Evolutionary conservation across 2,888 invertebrate species (phyloP), one percentile per base, ranked within the genome.

Genomic region (Ormyrus pomaceus): DNA sequence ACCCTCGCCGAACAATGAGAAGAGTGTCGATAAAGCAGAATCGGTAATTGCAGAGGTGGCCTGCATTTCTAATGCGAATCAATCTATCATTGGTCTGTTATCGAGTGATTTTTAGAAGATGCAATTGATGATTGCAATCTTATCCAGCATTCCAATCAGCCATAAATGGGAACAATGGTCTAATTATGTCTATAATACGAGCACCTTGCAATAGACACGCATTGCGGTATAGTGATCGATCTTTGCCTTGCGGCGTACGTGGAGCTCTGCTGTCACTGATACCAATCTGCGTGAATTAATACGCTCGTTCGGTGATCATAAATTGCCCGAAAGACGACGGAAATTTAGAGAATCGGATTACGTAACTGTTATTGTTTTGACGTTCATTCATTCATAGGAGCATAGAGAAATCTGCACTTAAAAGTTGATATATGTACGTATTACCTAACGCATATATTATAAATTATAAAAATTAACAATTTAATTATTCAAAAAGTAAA

Each of bases 221-320:
- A 80, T 80, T 73, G 65, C 71, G 53, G 75, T 74, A 75, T 45
- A 61, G 61, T 68, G 61, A 80, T 80, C 80, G 69, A 80, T 80
- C 73, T 69, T 73, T 73, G 58, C 45, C 72, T 72, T 65, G 13
- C 46, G n/a, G 19, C 34, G 4, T 56, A 45, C 45, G 46, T 34
- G 34, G 34, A 34, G 46, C 50, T 50, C 7, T 11, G 19, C 73
- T 73, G 61, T 69, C 61, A 55, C 1, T 51, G 77, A 73, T 77
- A 69, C 50, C 77, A 69, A 80, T 80, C 80, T 69, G 34, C 19
- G 56, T 68, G 72, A 71, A 71, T 76, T 71, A 70, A 76, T 80
- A 72, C 50, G 46, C 50, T 45, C 56, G 11, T 55, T 55, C 53
- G 71, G 46, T 34, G 53, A 9, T n/a, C 45, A 69, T 79, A 79